Evolutionary conservation across 2,888 invertebrate genomes (phyloP), one percentile per base, ranked within the genome.

Genomic region (Orchesellides sinensis): DNA sequence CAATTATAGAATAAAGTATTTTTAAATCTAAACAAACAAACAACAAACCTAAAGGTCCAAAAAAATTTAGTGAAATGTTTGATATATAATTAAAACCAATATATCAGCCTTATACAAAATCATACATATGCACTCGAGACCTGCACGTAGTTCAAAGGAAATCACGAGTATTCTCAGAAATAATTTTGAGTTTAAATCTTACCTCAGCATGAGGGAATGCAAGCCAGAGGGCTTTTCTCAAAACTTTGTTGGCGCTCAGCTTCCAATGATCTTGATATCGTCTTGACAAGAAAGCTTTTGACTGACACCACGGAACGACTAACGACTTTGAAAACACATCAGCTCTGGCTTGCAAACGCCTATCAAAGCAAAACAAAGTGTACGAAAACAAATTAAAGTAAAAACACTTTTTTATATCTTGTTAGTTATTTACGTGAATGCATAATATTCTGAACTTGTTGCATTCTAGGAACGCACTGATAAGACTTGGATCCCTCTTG

Each of bases 161-260:
- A 49, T 49, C 49, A 49, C 10, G n/a, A 8, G 49, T 10, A 49
- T 49, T 49, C n/a, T 49, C 17, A 10, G n/a, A 56, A 56, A 19
- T 56, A 56, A 23, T 21, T 21, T n/a, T n/a, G n/a, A 5, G 25
- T 23, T 56, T 12, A 29, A n/a, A n/a, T n/a, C 65, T 65, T 65
- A 65, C 65, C 65, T 21, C 40, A 40, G 65, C 65, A 45, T 40
- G 65, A 45, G 45, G 40, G 35, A 40, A 40, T 40, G 6, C 14
- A 45, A 65, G 21, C 65, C 65, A 40, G 45, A 45, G 65, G 65
- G 35, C 40, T 40, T 40, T 45, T 65, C 65, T 40, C 25, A 27
- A 56, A 25, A 25, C 14, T 40, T 65, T 65, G 6, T 21, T 40
- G 21, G 14, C 65, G 69, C 61, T 68, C 69, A 25, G 49, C 61